Base-by-base conservation (phyloP, 2,888 invertebrate genomes). In the Clunio marinus region DNA sequence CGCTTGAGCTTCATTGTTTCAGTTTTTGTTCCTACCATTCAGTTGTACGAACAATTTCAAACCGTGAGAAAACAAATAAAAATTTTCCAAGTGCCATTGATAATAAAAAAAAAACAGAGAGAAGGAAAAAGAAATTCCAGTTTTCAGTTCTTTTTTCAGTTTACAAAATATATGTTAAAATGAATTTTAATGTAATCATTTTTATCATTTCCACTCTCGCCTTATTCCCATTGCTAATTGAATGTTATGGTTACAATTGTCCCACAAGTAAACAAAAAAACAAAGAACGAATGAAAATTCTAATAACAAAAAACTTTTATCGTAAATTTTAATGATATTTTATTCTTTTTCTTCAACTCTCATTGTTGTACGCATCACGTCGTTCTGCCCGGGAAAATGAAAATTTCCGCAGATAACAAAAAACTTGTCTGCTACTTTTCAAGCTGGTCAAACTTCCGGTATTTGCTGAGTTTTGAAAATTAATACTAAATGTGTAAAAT, bases 391-490 rank as follows among this genome's bases (percentile, higher is more conserved):
- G 37, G n/a, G n/a, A n/a, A n/a, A n/a, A n/a, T n/a, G n/a, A n/a
- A n/a, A n/a, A n/a, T n/a, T n/a, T n/a, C n/a, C n/a, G n/a, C 15
- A 63, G 84, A 84, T 62, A 90, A 88, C n/a, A n/a, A n/a, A 77
- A 83, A 86, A 22, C 88, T 92, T 5, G 88, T 89, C 0, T 92
- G 92, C 77, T 93, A 92, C 75, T 83, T 89, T 59, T 88, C 88
- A 3, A 84, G 88, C 7, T 92, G 91, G 92, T 88, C 92, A 0
- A 84, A 83, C 0, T 92, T 91, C 79, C 81, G 92, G n/a, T n/a
- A n/a, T n/a, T n/a, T n/a, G n/a, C n/a, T n/a, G n/a, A n/a, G n/a
- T n/a, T n/a, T n/a, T n/a, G n/a, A n/a, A n/a, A n/a, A n/a, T n/a
- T n/a, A n/a, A n/a, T n/a, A n/a, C n/a, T n/a, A n/a, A n/a, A n/a